A percentile compares a stretch with the other conserved stretches of the same genome.
These are phyloP conservation scores for Drosophila insularis DNA, from an alignment of 1,140 invertebrate genomes.

Conservation along the genomic window DNA sequence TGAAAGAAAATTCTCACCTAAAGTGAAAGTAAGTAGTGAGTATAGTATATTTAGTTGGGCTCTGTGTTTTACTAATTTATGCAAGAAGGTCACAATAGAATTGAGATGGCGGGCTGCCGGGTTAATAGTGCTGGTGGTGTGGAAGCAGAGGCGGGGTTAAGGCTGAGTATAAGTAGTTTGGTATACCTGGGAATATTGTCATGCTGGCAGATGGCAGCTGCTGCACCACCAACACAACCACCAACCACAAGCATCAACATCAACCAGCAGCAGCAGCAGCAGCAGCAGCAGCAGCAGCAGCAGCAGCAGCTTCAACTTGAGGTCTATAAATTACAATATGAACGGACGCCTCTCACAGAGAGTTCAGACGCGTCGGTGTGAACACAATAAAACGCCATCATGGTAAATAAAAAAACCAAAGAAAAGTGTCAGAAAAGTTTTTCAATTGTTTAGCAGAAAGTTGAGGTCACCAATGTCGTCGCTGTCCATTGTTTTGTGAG, in stretches of 20 bases:
- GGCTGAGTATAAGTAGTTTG: constrained; percentile 2
- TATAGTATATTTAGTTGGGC: not conserved
- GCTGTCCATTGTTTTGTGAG: constrained; percentile 42
- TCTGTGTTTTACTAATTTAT: constrained; percentile 67
- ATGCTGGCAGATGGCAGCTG: constrained; percentile 6
- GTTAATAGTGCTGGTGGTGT: too few relatives aligned
- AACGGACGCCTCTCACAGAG: constrained; percentile 40
- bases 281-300: constrained; percentile 21
- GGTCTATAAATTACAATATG: constrained; percentile 80
- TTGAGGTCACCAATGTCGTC: constrained; percentile 30
- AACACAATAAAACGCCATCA: constrained; percentile 70
- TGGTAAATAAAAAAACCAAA: constrained; percentile 69
- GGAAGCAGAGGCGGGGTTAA: not conserved
- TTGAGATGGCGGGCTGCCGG: constrained; percentile 7
- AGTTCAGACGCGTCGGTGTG: constrained; percentile 2
- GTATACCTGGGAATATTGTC: constrained; percentile 43
- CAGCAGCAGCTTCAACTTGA: constrained; percentile 41
- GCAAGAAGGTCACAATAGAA: constrained; percentile 59
- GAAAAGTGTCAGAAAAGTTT: constrained; percentile 74
- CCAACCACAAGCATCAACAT: not conserved
- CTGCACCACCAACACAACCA: not conserved
- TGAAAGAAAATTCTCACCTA: constrained; percentile 10
- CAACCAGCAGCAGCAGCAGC: constrained; percentile 9
- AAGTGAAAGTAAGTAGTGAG: too few relatives aligned
- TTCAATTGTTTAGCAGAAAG: constrained; percentile 73